Percentiles rank a stretch among this genome's conserved stretches.
These are phyloP conservation scores for Nomada ferruginata DNA, from an alignment of 2,888 invertebrate genomes.

Conservation along the genomic window DNA sequence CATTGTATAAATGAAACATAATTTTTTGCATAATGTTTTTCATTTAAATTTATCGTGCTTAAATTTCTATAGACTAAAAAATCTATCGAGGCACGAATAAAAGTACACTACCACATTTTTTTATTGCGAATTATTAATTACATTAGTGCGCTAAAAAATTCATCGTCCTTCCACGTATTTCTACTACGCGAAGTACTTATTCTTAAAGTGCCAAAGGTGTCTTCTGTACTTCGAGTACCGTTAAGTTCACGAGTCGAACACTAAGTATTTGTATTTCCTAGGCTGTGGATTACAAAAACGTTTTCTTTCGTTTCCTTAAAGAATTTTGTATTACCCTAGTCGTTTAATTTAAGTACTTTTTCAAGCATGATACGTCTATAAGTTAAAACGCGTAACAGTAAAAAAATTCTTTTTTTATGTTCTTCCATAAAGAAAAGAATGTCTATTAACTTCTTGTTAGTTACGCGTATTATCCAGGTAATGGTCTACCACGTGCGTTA, in stretches of 20 bases:
- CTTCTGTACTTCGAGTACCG: conserved; percentile 46
- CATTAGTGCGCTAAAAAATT: too few species aligned
- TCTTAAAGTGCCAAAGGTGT: conserved; percentile 12
- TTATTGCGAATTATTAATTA: too few species aligned
- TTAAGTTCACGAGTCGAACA: conserved; percentile 28
- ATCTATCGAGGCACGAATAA: too few species aligned
- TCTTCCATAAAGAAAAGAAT: neutral
- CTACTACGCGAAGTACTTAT: conserved; percentile 10
- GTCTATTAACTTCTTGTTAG: neutral
- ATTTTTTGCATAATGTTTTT: neutral
- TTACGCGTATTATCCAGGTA: neutral
- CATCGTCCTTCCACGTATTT: neutral
- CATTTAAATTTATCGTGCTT: too few species aligned
- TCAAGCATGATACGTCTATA: neutral
- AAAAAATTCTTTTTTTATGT: neutral
- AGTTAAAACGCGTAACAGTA: neutral
- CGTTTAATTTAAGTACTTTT: neutral
- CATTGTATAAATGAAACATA: too few species aligned
- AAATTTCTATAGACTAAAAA: neutral
- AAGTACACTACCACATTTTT: too few species aligned
- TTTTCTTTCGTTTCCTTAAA: neutral
- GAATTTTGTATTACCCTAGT: neutral
- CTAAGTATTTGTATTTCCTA: conserved; percentile 4
- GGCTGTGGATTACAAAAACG: neutral
- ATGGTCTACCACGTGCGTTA: conserved; percentile 57